Base-by-base conservation (phyloP, 2,888 invertebrate species). In the Escarpia spicata region DNA sequence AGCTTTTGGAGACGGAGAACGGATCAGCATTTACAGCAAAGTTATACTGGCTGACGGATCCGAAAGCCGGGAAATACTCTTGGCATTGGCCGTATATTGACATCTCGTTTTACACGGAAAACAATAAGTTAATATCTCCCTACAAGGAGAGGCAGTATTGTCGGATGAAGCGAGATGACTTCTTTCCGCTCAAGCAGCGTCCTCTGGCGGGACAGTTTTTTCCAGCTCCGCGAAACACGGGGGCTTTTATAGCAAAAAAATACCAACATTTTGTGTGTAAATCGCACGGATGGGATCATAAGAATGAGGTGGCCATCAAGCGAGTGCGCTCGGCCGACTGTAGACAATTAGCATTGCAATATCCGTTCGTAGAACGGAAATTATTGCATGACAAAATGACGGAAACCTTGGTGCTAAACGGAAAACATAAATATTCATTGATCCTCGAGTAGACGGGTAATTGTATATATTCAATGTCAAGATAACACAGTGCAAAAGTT, bases 61-160 rank as follows among this genome's bases (percentile, higher is more conserved):
- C 75, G 19, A 75, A 75, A 75, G 75, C 75, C 4, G 75, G 75
- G 26, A 2, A 26, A 75, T 26, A 19, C 26, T 26, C 19, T 4
- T 75, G 75, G 75, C 75, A n/a, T n/a, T 75, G 75, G 75, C 75
- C 75, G 75, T 75, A 75, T 26, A 26, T 75, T 75, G 75, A 75
- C 75, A 75, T 75, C 3, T 15, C 75, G 75, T 75, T 75, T 75
- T 75, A 75, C n/a, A 4, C 19, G 19, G 26, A 75, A 26, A 6
- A 26, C 4, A 3, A 19, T 3, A 26, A 6, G 2, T 3, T 26
- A 26, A 6, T 75, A 26, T 26, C 26, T 26, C 6, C 75, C 75
- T 75, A 75, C 75, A 75, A n/a, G n/a, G 19, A 75, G 19, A 1
- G 3, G 6, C 75, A 15, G 26, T 26, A 75, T 75, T 75, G 75